Evolutionary conservation across 2,797 vertebrate genomes (phyloP), one percentile per base, ranked within the genome.

Genomic region (Tauraco hartlaubi): DNA sequence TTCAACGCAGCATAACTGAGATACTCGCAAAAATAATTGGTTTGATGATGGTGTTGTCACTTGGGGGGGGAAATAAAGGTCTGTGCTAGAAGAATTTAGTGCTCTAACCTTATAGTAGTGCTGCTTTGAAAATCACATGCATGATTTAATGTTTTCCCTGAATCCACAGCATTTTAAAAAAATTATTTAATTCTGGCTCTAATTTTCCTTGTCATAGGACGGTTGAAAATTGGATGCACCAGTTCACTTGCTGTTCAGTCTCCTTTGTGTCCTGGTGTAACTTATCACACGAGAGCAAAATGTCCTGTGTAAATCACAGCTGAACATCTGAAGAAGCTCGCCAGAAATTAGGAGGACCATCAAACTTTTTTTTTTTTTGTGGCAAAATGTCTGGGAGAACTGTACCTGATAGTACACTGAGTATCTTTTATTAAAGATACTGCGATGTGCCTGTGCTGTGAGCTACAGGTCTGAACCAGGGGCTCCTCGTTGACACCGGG

Each of bases 241-340:
- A 72, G 54, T 56, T 95, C 87, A 12, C 52, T 39, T 10, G 63
- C 54, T 63, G 1, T 59, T 63, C 55, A 0, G 72, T 91, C 66
- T 95, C 48, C 23, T 81, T 25, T 29, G 12, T 39, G 72, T 46
- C 62, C 78, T 61, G 62, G 14, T 37, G 52, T 49, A 22, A 94
- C 94, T 94, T 76, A 83, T 94, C 77, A 46, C 6, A 33, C 0
- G n/a, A 75, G 78, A 88, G 67, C 69, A 41, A 59, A 83, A 73
- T 72, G 80, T 77, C 39, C n/a, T 9, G 26, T 78, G 75, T 85
- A 91, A 85, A 85, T 95, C 91, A 79, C 35, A 49, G 90, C 78
- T 63, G 41, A 83, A 49, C 29, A 63, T 39, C 74, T 88, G 89
- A n/a, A 87, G 83, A 51, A 93, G 15, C 80, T 90, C 66, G 17